Percentiles rank a stretch among this genome's conserved stretches.
phyloP scores from a whole-genome alignment of 2,888 invertebrate genomes.

The Eristalis tenax region DNA sequence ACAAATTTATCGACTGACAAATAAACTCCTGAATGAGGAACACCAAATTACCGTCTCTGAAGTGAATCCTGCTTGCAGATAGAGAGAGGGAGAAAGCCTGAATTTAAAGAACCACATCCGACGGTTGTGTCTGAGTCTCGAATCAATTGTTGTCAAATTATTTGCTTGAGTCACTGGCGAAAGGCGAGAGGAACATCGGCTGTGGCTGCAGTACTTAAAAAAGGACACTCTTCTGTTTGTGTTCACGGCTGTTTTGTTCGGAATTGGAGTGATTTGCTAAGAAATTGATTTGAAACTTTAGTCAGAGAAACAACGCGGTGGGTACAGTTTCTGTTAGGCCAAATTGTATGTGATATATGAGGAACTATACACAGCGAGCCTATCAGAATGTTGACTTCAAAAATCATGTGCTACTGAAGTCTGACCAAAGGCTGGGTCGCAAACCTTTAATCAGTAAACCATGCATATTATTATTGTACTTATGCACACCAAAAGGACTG shows the following conservation, averaged over 20 bases:
- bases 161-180: neutral
- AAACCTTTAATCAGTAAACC: too few species aligned
- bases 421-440: too few species aligned
- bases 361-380: too few species aligned
- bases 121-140: neutral
- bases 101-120: neutral
- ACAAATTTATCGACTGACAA: neutral
- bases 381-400: too few species aligned
- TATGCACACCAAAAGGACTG: too few species aligned
- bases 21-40: neutral
- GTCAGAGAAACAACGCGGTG: too few species aligned
- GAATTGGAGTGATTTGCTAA: too few species aligned
- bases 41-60: neutral
- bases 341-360: too few species aligned
- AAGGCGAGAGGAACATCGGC: neutral
- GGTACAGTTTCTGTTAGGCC: too few species aligned
- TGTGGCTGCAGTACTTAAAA: neutral
- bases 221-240: neutral
- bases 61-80: neutral
- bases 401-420: too few species aligned
- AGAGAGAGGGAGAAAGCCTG: neutral
- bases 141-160: neutral
- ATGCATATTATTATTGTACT: too few species aligned
- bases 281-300: too few species aligned
- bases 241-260: neutral